A percentile compares a stretch with the other conserved stretches of the same genome.
Evolutionary conservation across 2,113 vertebrate genomes (phyloP).

Genomic region (Azemiops feae): DNA sequence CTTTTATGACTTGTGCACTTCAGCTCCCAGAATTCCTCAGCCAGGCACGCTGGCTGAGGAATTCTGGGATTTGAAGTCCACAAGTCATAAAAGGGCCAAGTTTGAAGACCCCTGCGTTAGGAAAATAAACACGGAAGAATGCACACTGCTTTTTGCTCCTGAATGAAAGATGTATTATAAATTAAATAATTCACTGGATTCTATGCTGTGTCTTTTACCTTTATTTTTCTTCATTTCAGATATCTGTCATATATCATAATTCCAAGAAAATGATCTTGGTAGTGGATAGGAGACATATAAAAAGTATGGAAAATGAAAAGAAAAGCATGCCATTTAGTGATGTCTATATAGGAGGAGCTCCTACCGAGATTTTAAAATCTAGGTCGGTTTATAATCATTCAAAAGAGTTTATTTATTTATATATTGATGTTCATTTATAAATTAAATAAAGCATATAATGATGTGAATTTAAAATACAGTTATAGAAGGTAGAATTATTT

Average conservation of each 20-base stretch:
- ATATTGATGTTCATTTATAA: background rate
- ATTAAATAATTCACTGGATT: background rate
- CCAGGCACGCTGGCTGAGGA: too few species aligned
- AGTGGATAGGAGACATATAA: slow-evolving; percentile 90
- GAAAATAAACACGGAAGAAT: background rate
- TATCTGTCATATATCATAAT: slow-evolving; percentile 97
- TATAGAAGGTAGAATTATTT: background rate
- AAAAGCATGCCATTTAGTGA: slow-evolving; percentile 89
- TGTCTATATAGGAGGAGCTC: slow-evolving; percentile 92
- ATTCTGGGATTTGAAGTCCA: too few species aligned
- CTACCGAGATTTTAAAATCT: slow-evolving; percentile 79
- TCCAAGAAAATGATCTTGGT: slow-evolving; percentile 96
- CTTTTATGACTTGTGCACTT: too few species aligned
- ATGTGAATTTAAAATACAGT: background rate
- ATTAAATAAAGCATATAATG: background rate
- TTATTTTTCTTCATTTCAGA: slow-evolving; percentile 70
- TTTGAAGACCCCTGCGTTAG: background rate
- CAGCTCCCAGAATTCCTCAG: too few species aligned
- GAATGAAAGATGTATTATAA: background rate
- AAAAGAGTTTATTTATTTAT: background rate
- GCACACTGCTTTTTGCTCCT: background rate
- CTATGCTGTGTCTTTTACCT: background rate
- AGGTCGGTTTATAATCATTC: slow-evolving; percentile 69
- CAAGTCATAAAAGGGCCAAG: too few species aligned
- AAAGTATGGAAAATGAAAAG: slow-evolving; percentile 90